Percentiles rank a stretch among this genome's conserved stretches.
Conservation (phyloP, 35 echinoderm and acorn worm genomes). For the Patiria miniata region DNA sequence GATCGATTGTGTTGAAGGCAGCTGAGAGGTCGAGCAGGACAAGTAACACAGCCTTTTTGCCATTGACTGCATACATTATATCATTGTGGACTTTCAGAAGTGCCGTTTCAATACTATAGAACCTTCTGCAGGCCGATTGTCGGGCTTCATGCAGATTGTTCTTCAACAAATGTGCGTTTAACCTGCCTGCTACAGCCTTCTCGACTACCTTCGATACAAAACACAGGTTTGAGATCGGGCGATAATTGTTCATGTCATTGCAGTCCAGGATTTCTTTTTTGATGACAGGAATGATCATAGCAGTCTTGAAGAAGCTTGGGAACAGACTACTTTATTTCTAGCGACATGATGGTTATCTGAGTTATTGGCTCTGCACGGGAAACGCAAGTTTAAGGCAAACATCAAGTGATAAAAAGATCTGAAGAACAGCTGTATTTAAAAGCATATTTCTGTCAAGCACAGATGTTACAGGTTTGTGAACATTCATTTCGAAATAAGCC, state of each 20-base stretch:
- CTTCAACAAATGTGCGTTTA: background rate
- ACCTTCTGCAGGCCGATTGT: conserved; percentile 62
- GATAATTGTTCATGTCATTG: conserved; percentile 38
- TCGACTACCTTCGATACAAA: conserved; percentile 50
- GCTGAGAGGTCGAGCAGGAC: conserved; percentile 51
- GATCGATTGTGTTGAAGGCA: conserved; percentile 56
- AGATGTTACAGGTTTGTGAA: no score
- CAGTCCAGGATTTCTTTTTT: conserved; percentile 36
- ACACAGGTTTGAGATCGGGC: conserved; percentile 47
- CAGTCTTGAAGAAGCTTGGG: conserved; percentile 20
- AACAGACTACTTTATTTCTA: conserved; percentile 9
- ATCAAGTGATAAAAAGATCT: no score
- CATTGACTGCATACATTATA: conserved; percentile 32
- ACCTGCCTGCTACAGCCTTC: conserved; percentile 18
- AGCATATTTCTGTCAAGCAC: no score
- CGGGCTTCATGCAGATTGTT: background rate
- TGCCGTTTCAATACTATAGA: conserved; percentile 56
- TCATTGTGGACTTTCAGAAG: conserved; percentile 39
- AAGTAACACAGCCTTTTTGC: conserved; percentile 13
- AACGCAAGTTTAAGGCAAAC: no score
- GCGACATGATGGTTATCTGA: conserved; percentile 41
- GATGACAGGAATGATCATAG: conserved; percentile 33
- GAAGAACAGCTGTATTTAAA: no score
- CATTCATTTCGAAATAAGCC: no score
- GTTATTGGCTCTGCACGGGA: conserved; percentile 23